Base-by-base conservation (phyloP, 2,888 invertebrate species). In the Cephus spinipes region DNA sequence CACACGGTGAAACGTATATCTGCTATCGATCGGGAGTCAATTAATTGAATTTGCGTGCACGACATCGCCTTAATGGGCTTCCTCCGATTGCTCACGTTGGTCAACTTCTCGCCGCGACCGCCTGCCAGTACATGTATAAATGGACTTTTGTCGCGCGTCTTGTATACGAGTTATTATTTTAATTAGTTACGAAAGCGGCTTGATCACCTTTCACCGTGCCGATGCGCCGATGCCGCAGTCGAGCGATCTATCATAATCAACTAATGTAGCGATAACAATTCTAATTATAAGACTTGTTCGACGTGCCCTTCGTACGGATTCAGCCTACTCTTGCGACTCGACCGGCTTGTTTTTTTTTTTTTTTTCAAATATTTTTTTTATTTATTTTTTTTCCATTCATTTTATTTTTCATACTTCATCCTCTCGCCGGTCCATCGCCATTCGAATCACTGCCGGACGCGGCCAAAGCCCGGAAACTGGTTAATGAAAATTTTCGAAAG, bases 241-340 rank as follows among this genome's bases (percentile, higher is more conserved):
- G 31, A 23, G 6, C 84, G 80, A 87, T 86, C 84, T 84, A 83
- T 87, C 85, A 85, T 84, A 84, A 86, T 83, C 83, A 81, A 80
- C 81, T 81, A 84, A 84, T 83, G 80, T 81, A 81, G 78, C 83
- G 83, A 85, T 85, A 85, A 85, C 83, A 85, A 86, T 85, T 84
- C 85, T 86, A 86, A 87, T 87, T 87, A 85, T 83, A 85, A 75
- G 55, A 55, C 55, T 55, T 55, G 55, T 55, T 55, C 55, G 55
- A 23, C 55, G 2, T 55, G 55, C 55, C 9, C 55, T 55, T 55
- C 55, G 32, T 30, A 31, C 68, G 68, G 68, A 31, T 73, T 77
- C 73, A 73, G 73, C 73, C 76, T n/a, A n/a, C n/a, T 75, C 73
- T 71, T 73, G 40, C 69, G 68, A 76, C 71, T 76, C 68, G 35